Evolutionary conservation across 2,888 invertebrate genomes (phyloP), one percentile per base, ranked within the genome.

Genomic region (Noctua comes): DNA sequence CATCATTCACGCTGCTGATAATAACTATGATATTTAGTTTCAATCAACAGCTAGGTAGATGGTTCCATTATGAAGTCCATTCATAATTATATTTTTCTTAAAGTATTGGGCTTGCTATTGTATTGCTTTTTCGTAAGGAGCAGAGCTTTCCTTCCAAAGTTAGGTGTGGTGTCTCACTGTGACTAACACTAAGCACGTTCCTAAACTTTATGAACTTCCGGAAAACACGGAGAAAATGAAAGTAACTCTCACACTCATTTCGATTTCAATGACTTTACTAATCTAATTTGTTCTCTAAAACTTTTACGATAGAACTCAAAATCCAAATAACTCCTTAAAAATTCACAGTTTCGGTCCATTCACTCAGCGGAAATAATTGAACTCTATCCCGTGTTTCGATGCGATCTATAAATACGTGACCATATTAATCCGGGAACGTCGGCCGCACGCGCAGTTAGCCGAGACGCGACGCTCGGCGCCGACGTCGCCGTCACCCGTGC

Each of bases 381-480:
- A 84, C 87, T 85, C 71, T 80, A 88, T 89, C 83, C 82, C 86
- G 87, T 87, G 79, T 88, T 89, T 88, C 86, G 89, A 90, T 89
- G 86, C 84, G 88, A 88, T 94, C 95, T 95, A 95, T 93, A 94
- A 95, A 95, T 95, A 95, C 91, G 88, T 91, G 92, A 87, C 91
- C 93, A 93, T 94, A 94, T 93, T 90, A 89, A 90, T 89, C 91
- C 88, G 86, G 90, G 90, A 91, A 72, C 79, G 78, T 59, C 78
- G 85, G 80, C 83, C 83, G 88, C 84, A 82, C 78, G 89, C 92
- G 93, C 95, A 96, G 96, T 96, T 86, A 81, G 88, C 86, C 89
- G 89, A 93, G 93, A 91, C 92, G 92, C 93, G 93, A 91, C 90
- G 91, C 90, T 91, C 91, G 87, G 84, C 85, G 80, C 77, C 81